These are phyloP conservation scores for Spongia lamella DNA, from an alignment of 37 sponge, comb jelly and placozoan genomes.

Conservation along the genomic window DNA sequence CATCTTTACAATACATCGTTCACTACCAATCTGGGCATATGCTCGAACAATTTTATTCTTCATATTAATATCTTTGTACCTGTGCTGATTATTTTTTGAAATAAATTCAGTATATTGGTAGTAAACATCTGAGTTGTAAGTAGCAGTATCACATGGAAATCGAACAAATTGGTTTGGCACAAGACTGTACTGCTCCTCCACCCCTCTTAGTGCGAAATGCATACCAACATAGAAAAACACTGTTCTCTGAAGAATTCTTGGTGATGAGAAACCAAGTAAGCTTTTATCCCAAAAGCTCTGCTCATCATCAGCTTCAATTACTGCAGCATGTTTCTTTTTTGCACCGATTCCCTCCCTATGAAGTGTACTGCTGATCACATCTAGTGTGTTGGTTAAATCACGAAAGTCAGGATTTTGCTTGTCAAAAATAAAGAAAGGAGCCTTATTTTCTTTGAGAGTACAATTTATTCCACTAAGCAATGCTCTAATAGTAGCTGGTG, in stretches of 20 bases:
- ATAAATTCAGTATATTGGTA: conserved; percentile 27
- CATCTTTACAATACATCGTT: conserved; percentile 19
- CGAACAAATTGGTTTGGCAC: conserved; percentile 12
- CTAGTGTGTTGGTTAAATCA: conserved; percentile 18
- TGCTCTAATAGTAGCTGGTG: conserved; percentile 15
- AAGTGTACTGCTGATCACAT: conserved; percentile 21
- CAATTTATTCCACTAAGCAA: conserved; percentile 34
- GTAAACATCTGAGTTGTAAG: conserved; percentile 25
- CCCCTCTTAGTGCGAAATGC: conserved; percentile 44
- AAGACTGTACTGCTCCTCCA: conserved; percentile 38
- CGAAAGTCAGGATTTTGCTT: conserved; percentile 17
- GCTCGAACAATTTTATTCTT: conserved; percentile 11
- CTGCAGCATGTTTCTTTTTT: conserved; percentile 17
- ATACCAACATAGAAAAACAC: conserved; percentile 30
- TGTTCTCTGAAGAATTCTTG: conserved; percentile 22
- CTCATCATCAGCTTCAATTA: conserved; percentile 43
- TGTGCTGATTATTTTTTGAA: conserved; percentile 28
- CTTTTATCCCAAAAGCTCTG: conserved; percentile 25
- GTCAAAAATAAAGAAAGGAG: conserved; percentile 36
- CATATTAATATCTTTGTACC: conserved; percentile 46
- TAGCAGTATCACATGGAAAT: conserved; percentile 2
- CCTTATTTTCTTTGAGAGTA: conserved; percentile 6
- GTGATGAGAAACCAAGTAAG: conserved; percentile 11
- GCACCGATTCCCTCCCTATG: conserved; percentile 46
- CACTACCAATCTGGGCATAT: conserved; percentile 31